A percentile compares a stretch with the other conserved stretches of the same genome.
phyloP scores from a whole-genome alignment of 2,888 invertebrate genomes.

The Marasmarcha lunaedactyla region DNA sequence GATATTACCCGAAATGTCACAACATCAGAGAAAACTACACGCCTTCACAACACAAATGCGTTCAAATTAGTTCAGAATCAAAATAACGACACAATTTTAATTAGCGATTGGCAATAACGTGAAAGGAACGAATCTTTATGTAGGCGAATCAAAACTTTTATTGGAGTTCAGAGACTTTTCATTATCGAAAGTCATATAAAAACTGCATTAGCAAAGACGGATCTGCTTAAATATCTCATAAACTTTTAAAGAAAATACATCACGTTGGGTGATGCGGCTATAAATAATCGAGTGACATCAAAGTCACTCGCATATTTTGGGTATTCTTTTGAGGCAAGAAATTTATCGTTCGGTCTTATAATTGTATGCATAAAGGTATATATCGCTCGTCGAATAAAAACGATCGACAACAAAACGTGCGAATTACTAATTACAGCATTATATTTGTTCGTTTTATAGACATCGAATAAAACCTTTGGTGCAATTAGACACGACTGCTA shows the following conservation, averaged over 20 bases:
- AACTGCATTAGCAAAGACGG: constrained; percentile 28
- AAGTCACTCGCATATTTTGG: constrained; percentile 17
- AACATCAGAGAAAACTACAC: background rate
- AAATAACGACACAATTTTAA: background rate
- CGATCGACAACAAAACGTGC: constrained; percentile 19
- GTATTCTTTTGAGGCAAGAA: constrained; percentile 20
- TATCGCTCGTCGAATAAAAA: constrained; percentile 28
- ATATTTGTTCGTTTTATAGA: constrained; percentile 27
- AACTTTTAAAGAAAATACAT: constrained; percentile 28
- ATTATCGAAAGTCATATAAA: constrained; percentile 7
- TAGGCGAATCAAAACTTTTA: background rate
- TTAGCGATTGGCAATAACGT: background rate
- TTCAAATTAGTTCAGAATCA: background rate
- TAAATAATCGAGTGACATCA: constrained; percentile 34
- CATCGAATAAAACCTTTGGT: constrained; percentile 24
- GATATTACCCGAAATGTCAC: background rate
- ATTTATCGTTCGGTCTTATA: constrained; percentile 26
- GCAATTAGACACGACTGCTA: constrained; percentile 33
- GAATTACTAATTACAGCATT: constrained; percentile 36
- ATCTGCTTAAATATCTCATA: constrained; percentile 31
- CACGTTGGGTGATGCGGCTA: constrained; percentile 23
- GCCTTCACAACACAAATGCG: background rate
- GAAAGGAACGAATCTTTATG: background rate
- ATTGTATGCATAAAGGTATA: constrained; percentile 30
- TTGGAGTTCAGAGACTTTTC: background rate